A percentile compares a stretch with the other conserved stretches of the same genome.
Conservation (phyloP, 2,888 invertebrate genomes). For the Anthoptus insignis region DNA sequence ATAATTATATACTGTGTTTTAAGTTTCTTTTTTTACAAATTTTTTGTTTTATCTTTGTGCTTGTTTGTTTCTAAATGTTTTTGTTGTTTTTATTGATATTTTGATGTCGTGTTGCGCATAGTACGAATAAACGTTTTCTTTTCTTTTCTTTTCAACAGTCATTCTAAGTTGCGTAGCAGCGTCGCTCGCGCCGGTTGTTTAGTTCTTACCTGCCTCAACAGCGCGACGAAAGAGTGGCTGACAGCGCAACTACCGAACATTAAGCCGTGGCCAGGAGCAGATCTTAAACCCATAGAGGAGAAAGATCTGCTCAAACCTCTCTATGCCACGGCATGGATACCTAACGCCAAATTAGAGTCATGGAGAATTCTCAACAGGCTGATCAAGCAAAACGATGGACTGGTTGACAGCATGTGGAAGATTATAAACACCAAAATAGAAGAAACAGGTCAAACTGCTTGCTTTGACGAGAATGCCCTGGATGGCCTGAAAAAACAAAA, state of each 20-base stretch:
- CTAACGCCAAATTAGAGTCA: not conserved
- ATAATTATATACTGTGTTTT: too few relatives aligned
- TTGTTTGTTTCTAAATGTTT: too few relatives aligned
- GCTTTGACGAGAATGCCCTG: too few relatives aligned
- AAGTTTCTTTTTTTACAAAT: too few relatives aligned
- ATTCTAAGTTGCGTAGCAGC: too few relatives aligned
- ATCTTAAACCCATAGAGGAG: not conserved
- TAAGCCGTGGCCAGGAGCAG: not conserved
- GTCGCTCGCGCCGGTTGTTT: not conserved
- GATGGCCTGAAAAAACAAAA: not conserved
- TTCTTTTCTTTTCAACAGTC: too few relatives aligned
- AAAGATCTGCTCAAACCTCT: not conserved
- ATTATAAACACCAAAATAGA: not conserved
- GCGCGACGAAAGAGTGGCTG: not conserved
- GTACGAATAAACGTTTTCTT: too few relatives aligned
- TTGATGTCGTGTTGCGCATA: too few relatives aligned
- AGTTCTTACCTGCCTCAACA: not conserved
- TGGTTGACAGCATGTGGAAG: not conserved
- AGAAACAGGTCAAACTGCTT: not conserved
- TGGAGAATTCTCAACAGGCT: not conserved
- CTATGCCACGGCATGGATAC: not conserved
- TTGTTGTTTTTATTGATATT: too few relatives aligned
- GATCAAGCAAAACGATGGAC: not conserved
- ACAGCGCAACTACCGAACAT: not conserved
- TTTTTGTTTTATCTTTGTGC: too few relatives aligned